These are phyloP conservation scores for Drepana falcataria DNA, from an alignment of 2,888 invertebrate genomes.

Conservation along the genomic window DNA sequence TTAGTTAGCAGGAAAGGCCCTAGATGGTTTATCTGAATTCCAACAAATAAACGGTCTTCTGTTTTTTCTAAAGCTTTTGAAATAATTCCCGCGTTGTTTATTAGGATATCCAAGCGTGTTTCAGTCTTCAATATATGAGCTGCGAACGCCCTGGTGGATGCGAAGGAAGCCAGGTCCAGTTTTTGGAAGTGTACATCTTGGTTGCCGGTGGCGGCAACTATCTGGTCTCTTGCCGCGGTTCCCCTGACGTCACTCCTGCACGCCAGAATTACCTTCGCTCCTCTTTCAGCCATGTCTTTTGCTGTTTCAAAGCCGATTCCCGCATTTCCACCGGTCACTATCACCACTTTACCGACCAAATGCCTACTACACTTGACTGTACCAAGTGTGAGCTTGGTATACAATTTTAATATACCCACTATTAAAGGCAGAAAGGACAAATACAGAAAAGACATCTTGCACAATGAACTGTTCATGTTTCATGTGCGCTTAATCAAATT, in stretches of 20 bases:
- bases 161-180: conserved; percentile 72
- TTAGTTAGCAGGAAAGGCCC: conserved; percentile 83
- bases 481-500: too few relatives aligned
- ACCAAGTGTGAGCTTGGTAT: conserved; percentile 39
- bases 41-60: conserved; percentile 79
- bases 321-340: conserved; percentile 90
- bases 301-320: conserved; percentile 90
- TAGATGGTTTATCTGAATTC: conserved; percentile 79
- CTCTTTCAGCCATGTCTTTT: conserved; percentile 83
- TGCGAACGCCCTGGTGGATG: conserved; percentile 80
- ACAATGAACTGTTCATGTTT: not conserved
- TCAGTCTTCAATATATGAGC: conserved; percentile 72
- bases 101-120: conserved; percentile 75
- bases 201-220: conserved; percentile 41
- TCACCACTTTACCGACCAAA: conserved; percentile 88
- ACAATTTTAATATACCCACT: conserved; percentile 20
- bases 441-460: conserved; percentile 25
- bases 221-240: conserved; percentile 61
- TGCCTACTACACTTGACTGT: conserved; percentile 45
- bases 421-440: conserved; percentile 23
- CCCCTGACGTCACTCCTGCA: conserved; percentile 85
- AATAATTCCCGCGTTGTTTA: conserved; percentile 81
- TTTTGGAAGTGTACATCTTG: conserved; percentile 50
- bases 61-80: conserved; percentile 59
- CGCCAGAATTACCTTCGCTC: conserved; percentile 88